Evolutionary conservation across 2,888 invertebrate species (phyloP), one percentile per base, ranked within the genome.

Genomic region (Leptura quadrifasciata): DNA sequence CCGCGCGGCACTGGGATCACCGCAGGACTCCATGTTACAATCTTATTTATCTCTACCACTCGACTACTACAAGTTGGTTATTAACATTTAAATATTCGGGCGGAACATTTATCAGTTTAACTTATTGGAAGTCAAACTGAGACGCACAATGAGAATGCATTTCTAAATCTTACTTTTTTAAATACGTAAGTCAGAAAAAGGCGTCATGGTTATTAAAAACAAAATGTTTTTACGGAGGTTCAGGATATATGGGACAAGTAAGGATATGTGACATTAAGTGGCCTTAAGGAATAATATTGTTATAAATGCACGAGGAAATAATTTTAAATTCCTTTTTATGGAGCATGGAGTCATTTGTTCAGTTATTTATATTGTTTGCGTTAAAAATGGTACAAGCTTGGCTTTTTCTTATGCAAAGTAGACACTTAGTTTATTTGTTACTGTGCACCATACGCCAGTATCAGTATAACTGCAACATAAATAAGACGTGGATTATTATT

Each of bases 1-100:
- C 85, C 85, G 84, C 85, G 76, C 82, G 85, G 84, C 86, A 85
- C 87, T 86, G 88, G 54, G 87, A 76, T 83, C 88, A 76, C 88
- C 72, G 87, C 87, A 80, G 87, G 88, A 85, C 81, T 80, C 86
- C 87, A 84, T 87, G 88, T 88, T 86, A 87, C 88, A 88, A 87
- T 87, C 88, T 87, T 87, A 87, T 87, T 87, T 87, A 86, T 87
- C 85, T 86, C 84, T 81, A 82, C 82, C 82, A 82, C 81, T 83
- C 84, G 85, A 87, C 87, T 86, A 87, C 87, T 84, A 86, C 85
- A 84, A 85, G 83, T 85, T 82, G 84, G 82, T 85, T 85, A 85
- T 84, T 85, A 85, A 85, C 84, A 85, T 86, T 87, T 83, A 86
- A 85, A 85, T 85, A 84, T 85, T 85, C 85, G 83, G 78, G 75